Base-by-base conservation (phyloP, 2,113 vertebrate genomes). In the Paracanthobrama guichenoti region DNA sequence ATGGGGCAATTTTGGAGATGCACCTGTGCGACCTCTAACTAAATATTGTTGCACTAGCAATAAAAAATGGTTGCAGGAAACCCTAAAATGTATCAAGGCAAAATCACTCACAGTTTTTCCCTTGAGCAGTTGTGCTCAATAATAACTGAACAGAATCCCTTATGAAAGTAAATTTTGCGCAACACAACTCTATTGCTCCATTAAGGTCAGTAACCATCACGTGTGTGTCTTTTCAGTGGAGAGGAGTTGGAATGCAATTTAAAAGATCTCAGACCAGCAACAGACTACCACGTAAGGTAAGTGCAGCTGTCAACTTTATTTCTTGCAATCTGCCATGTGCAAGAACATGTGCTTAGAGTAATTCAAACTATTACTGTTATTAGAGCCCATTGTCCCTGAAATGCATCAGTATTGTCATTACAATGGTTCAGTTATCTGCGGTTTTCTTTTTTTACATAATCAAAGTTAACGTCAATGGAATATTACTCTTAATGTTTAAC, bases 281-380 rank as follows among this genome's bases (percentile, higher is more conserved):
- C 96, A 57, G 98, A 99, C 91, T 99, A 99, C 93, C 96, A 99
- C 0, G 94, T 98, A 93, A 96, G 97, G 98, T 99, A 92, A 93
- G 96, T 31, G 44, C 22, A 10, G 50, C 39, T 60, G 20, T 80
- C 46, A 35, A 9, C 53, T 46, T 39, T 42, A 2, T 16, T 31
- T 62, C 59, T 50, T 26, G 6, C 22, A 6, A 7, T 79, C 55
- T 64, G 16, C 57, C 35, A 10, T 42, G 76, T 53, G 42, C 46
- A 28, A 75, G 24, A 53, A 50, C 46, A 28, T 26, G 26, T 24
- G 22, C 6, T 42, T 57, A 4, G 12, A 78, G 11, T n/a, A 26
- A 31, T 35, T 42, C 20, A 42, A 71, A n/a, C 22, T 11, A 42
- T 72, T 24, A 35, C 16, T 57, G 28, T 77, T 26, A 76, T 55